A percentile compares a stretch with the other conserved stretches of the same genome.
phyloP scores from a whole-genome alignment of 1,140 invertebrate species.

The Apis cerana region DNA sequence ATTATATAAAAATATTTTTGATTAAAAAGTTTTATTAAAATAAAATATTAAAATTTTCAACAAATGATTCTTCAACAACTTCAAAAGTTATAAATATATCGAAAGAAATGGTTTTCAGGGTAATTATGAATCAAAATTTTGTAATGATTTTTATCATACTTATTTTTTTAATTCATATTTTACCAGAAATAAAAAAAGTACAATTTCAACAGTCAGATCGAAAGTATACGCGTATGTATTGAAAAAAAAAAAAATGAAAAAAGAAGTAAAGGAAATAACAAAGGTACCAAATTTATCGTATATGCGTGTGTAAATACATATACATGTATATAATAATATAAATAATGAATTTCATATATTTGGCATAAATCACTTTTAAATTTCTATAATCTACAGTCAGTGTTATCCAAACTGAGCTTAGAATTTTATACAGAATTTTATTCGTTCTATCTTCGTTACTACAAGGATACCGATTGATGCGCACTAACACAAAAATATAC shows the following conservation, averaged over 20 bases:
- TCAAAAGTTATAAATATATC: neutral
- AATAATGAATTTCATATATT: constrained; percentile 70
- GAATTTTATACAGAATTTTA: neutral
- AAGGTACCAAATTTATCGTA: constrained; percentile 21
- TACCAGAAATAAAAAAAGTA: constrained; percentile 29
- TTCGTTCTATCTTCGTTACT: neutral
- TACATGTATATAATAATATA: constrained; percentile 56
- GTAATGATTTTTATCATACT: neutral
- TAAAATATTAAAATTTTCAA: too few relatives aligned
- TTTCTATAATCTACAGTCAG: constrained; percentile 59
- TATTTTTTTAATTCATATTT: constrained; percentile 29
- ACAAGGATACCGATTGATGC: neutral
- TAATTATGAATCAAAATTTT: constrained; percentile 28
- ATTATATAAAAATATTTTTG: neutral
- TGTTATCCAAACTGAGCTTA: neutral
- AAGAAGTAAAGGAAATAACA: constrained; percentile 13
- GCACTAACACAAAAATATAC: neutral
- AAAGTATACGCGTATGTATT: neutral
- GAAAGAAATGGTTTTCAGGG: constrained; percentile 1
- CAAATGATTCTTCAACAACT: too few relatives aligned
- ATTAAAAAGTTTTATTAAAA: neutral
- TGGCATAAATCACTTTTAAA: constrained; percentile 73
- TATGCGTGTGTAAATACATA: constrained; percentile 43
- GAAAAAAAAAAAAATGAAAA: constrained; percentile 10
- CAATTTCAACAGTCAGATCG: constrained; percentile 21